Evolutionary conservation across 2,113 vertebrate genomes (phyloP).

Genomic region (Nothocercus nigrocapillus): DNA sequence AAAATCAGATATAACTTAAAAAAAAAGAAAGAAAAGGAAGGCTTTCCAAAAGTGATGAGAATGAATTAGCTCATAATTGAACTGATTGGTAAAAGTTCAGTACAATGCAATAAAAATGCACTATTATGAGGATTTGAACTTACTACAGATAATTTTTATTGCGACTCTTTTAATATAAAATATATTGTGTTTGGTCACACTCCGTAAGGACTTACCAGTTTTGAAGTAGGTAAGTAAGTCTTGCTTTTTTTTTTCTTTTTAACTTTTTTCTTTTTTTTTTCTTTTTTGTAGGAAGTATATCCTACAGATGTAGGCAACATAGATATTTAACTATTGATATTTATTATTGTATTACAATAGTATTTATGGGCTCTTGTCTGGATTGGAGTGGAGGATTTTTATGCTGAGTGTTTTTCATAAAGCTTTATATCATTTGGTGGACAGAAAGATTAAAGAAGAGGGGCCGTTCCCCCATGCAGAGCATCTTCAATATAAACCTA

Average conservation of each 20-base stretch:
- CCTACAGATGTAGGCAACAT: not conserved
- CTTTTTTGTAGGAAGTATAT: too few relatives aligned
- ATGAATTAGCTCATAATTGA: constrained; percentile 64
- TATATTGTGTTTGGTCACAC: not conserved
- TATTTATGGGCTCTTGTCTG: not conserved
- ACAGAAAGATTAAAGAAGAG: not conserved
- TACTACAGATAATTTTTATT: constrained; percentile 34
- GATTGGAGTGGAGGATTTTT: not conserved
- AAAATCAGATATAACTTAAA: constrained; percentile 64
- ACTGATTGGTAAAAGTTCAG: constrained; percentile 60
- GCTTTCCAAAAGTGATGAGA: constrained; percentile 45
- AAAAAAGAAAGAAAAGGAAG: constrained; percentile 25
- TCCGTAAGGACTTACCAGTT: not conserved
- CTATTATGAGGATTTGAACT: constrained; percentile 45
- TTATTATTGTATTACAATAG: not conserved
- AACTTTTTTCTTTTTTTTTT: too few relatives aligned
- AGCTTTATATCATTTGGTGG: not conserved
- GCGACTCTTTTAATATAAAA: not conserved
- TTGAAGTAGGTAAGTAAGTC: not conserved
- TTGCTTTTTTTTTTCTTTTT: not conserved
- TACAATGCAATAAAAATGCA: constrained; percentile 44
- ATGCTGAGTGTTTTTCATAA: not conserved
- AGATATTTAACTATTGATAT: not conserved
- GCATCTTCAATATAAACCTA: not conserved
- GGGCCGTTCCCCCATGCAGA: not conserved